A percentile compares a stretch with the other conserved stretches of the same genome.
Evolutionary conservation across 2,888 invertebrate genomes (phyloP).

Genomic region (Sympetrum striolatum): DNA sequence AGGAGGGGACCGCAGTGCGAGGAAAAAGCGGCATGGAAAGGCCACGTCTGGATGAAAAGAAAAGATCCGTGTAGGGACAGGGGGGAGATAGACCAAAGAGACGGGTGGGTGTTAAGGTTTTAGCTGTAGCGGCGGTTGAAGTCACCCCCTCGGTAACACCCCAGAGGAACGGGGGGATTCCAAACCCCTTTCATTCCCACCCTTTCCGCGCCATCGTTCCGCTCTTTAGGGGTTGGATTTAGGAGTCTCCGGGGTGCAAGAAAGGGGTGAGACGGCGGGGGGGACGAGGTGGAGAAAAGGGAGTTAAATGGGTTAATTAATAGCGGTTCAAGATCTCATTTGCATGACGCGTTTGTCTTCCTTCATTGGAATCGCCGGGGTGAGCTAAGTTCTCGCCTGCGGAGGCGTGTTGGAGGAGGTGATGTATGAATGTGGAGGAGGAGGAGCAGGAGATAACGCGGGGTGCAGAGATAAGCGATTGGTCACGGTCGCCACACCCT

Average conservation of each 20-base stretch:
- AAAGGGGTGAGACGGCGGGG: background rate
- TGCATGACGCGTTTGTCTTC: constrained; percentile 10
- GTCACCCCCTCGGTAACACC: background rate
- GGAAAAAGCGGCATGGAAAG: background rate
- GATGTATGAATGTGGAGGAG: background rate
- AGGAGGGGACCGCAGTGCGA: background rate
- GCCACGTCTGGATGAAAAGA: background rate
- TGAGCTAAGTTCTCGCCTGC: background rate
- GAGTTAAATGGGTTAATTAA: constrained; percentile 43
- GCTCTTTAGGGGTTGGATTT: constrained; percentile 41
- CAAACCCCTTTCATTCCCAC: constrained; percentile 24
- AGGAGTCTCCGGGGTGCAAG: constrained; percentile 9
- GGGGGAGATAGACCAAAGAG: background rate
- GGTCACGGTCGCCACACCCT: background rate
- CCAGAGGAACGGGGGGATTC: background rate
- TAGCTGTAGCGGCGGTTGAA: constrained; percentile 24
- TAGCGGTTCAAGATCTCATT: constrained; percentile 39
- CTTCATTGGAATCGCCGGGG: background rate
- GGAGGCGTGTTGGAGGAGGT: background rate
- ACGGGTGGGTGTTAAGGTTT: constrained; percentile 10
- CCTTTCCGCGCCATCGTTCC: constrained; percentile 22
- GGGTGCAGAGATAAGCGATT: constrained; percentile 25
- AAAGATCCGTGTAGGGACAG: background rate
- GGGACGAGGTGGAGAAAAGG: constrained; percentile 20
- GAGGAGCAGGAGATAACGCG: background rate